Percentiles rank a stretch among this genome's conserved stretches.
These are phyloP conservation scores for Styela clava DNA, from an alignment of 23 tunicate genomes.

Conservation along the genomic window DNA sequence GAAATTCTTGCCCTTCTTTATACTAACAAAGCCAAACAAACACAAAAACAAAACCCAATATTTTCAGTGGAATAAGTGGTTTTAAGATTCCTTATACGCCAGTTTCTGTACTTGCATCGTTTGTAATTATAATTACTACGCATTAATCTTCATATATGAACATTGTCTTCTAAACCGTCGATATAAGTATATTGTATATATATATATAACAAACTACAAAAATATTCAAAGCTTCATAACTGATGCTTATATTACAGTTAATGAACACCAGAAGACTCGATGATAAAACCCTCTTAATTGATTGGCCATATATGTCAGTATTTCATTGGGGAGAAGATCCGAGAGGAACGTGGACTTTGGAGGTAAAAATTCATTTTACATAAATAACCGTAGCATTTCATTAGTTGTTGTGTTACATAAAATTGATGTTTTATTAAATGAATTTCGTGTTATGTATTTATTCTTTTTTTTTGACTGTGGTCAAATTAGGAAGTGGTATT, in stretches of 20 bases:
- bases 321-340: constrained; percentile 39
- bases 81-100: background rate
- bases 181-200: background rate
- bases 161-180: background rate
- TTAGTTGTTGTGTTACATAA: background rate
- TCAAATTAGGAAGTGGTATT: background rate
- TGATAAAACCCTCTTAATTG: background rate
- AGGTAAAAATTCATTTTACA: background rate
- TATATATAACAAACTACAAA: no score
- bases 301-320: constrained; percentile 25
- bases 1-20: no score
- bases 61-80: background rate
- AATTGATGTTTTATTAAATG: background rate
- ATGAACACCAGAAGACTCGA: constrained; percentile 29
- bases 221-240: background rate
- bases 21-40: no score
- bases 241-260: background rate
- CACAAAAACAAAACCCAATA: no score
- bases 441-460: background rate
- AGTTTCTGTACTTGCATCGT: background rate
- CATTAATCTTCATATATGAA: background rate
- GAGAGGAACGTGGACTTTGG: constrained; percentile 22
- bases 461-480: background rate
- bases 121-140: background rate
- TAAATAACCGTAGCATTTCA: background rate